Base-by-base conservation (phyloP, 1,140 invertebrate species). In the Panulirus ornatus region DNA sequence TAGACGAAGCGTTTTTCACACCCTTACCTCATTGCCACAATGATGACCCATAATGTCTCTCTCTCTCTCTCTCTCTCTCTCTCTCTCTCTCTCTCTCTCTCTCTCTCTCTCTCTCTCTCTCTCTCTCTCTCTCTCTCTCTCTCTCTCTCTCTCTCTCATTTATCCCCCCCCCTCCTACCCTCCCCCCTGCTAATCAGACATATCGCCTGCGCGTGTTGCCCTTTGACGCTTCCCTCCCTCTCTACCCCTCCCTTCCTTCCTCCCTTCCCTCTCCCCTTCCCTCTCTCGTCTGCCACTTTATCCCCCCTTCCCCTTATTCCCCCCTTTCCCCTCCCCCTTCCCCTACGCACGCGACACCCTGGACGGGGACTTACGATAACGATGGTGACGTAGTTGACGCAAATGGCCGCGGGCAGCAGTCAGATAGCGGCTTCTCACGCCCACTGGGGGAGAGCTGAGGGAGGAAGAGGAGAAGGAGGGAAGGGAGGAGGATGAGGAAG, bases 401-500 rank as follows among this genome's bases (percentile, higher is more conserved):
- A 84, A 89, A 89, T 89, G 87, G 87, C 87, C n/a, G n/a, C 63
- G 87, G 70, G 81, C 75, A 89, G 76, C 87, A 76, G 87, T 47
- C 79, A 76, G 78, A 89, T 89, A 79, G 51, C 87, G 27, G 78
- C 87, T 89, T 89, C 87, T 89, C 87, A 89, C 87, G 87, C 87
- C 87, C 70, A 63, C 34, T 16, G 19, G 44, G 51, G 42, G 34
- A 38, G 73, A 27, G 30, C 34, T 22, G 27, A 71, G 78, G 16
- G 40, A 14, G 34, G 44, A 54, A 27, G 40, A 30, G 47, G 38
- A 66, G 40, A 40, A n/a, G 47, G 40, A 3, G 30, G 58, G 11
- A 34, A 71, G 40, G 34, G 73, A 42, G 51, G 30, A 38, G 47
- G n/a, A 44, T 27, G 42, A 6, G 6, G 9, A 38, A 22, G 44